Conservation (phyloP, 2,113 vertebrate species). For the Podilymbus podiceps region DNA sequence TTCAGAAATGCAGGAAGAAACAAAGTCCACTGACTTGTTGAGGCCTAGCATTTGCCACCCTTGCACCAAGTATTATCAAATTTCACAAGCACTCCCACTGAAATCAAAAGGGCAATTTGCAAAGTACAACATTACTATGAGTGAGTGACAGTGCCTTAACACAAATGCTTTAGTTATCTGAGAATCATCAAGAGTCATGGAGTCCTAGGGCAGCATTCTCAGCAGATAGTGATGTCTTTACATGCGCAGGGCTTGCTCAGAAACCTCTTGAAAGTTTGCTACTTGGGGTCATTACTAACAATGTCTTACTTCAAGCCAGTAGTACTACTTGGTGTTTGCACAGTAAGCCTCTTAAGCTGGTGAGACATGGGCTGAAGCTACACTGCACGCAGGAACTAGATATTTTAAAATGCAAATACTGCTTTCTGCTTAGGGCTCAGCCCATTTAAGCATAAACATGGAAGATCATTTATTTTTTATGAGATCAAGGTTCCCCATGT, state of each 20-base stretch:
- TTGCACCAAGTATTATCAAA: neutral
- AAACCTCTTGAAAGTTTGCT: neutral
- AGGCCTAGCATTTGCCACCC: neutral
- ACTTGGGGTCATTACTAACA: rapidly evolving
- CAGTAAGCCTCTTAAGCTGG: neutral
- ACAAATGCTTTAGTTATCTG: neutral
- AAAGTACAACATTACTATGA: neutral
- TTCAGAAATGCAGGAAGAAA: neutral
- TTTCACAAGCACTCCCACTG: neutral
- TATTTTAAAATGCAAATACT: neutral
- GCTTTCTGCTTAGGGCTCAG: neutral
- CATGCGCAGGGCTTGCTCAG: neutral
- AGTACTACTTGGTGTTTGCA: neutral
- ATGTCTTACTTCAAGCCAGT: neutral
- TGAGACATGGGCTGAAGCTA: neutral
- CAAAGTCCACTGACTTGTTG: neutral
- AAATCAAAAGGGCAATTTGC: neutral
- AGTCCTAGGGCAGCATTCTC: neutral
- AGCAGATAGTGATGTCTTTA: neutral
- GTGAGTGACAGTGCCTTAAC: neutral
- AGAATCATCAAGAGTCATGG: neutral
- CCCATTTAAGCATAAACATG: neutral
- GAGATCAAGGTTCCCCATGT: neutral
- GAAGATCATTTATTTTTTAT: neutral
- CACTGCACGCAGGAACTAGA: neutral